Conservation (phyloP, 2,113 vertebrate genomes). For the Montifringilla adamsi region DNA sequence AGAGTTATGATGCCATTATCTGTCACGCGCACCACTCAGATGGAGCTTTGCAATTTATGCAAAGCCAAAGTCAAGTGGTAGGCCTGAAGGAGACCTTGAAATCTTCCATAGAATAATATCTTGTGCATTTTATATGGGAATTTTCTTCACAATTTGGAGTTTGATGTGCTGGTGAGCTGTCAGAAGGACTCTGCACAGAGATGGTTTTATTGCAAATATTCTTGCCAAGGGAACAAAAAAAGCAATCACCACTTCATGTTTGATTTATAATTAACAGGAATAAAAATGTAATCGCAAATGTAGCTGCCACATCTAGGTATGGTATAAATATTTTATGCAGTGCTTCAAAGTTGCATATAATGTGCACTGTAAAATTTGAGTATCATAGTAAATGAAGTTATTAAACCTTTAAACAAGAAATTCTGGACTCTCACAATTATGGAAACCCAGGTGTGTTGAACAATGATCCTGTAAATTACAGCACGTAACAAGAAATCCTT, state of each 20-base stretch:
- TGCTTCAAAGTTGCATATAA: slow-evolving; percentile 1
- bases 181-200: background rate
- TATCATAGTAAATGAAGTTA: slow-evolving; percentile 1
- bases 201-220: background rate
- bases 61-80: background rate
- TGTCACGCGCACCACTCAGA: background rate
- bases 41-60: background rate
- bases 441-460: background rate
- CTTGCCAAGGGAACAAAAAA: background rate
- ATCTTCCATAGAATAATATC: background rate
- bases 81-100: slow-evolving; percentile 1
- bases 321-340: slow-evolving; percentile 26
- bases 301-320: background rate
- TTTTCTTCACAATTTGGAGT: background rate
- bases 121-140: background rate
- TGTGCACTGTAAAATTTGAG: background rate
- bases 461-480: background rate
- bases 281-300: slow-evolving; percentile 27
- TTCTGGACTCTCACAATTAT: background rate
- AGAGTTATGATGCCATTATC: background rate
- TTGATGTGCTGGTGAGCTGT: background rate
- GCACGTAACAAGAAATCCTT: background rate
- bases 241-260: background rate
- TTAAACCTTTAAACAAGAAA: slow-evolving; percentile 31
- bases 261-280: slow-evolving; percentile 46